A percentile compares a stretch with the other conserved stretches of the same genome.
phyloP scores from a whole-genome alignment of 2,113 vertebrate genomes.

The Malaclemys terrapin region DNA sequence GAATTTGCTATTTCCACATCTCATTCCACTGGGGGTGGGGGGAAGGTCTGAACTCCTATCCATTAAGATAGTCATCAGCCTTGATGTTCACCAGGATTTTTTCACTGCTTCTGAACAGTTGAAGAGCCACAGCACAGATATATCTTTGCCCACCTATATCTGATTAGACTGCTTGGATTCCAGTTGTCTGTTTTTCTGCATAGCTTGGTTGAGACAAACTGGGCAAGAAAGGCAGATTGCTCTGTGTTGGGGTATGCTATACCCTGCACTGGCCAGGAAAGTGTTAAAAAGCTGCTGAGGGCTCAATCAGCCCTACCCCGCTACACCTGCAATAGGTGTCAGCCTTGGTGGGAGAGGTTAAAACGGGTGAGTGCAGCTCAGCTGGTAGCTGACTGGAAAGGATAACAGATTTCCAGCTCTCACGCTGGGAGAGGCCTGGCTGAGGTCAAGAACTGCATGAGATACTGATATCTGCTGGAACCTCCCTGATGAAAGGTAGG shows the following conservation, averaged over 20 bases:
- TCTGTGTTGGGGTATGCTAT: neutral
- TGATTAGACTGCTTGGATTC: neutral
- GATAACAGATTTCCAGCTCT: neutral
- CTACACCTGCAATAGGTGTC: neutral
- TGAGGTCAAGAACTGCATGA: too few relatives aligned
- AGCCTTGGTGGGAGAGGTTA: neutral
- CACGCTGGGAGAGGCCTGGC: too few relatives aligned
- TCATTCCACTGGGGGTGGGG: neutral
- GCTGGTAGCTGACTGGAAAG: neutral
- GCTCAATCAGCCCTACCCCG: neutral
- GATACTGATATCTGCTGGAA: too few relatives aligned
- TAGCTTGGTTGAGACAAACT: neutral
- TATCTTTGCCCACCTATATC: neutral
- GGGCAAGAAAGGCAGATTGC: neutral
- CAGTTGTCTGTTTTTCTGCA: neutral
- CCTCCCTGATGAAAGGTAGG: too few relatives aligned
- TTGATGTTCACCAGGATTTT: neutral
- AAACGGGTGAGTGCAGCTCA: neutral
- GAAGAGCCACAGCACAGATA: neutral
- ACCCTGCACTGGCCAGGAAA: neutral
- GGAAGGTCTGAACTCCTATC: neutral
- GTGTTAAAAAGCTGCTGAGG: neutral
- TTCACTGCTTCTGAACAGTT: neutral
- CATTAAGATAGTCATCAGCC: neutral
- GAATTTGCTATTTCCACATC: neutral